Evolutionary conservation across 2,113 vertebrate species (phyloP).

Genomic region (Carassius gibelio): DNA sequence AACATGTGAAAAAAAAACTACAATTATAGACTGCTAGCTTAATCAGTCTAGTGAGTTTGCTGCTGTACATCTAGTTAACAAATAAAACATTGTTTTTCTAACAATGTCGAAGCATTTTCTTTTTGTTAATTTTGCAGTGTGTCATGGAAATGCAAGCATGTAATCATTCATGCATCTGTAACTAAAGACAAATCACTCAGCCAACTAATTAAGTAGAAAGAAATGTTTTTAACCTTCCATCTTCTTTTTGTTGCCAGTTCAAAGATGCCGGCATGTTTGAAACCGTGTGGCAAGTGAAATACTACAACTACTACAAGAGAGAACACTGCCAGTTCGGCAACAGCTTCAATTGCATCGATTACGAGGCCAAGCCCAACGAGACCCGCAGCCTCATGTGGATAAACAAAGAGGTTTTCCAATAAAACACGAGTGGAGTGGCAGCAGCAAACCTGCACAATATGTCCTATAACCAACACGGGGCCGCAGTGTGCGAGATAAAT

Average conservation of each 20-base stretch:
- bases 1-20: too few relatives aligned
- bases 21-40: too few relatives aligned
- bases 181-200: not conserved
- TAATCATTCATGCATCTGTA: not conserved
- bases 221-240: not conserved
- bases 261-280: slow-evolving; percentile 90
- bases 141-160: not conserved
- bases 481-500: slow-evolving; percentile 20
- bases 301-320: slow-evolving; percentile 98
- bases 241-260: slow-evolving; percentile 75
- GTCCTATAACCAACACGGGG: slow-evolving; percentile 50
- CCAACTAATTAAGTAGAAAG: not conserved
- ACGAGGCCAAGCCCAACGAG: slow-evolving; percentile 96
- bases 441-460: slow-evolving; percentile 10
- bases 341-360: slow-evolving; percentile 91
- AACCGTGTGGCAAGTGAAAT: slow-evolving; percentile 96
- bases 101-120: too few relatives aligned
- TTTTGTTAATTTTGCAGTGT: too few relatives aligned
- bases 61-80: too few relatives aligned
- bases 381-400: slow-evolving; percentile 98
- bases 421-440: slow-evolving; percentile 60
- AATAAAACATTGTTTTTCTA: too few relatives aligned
- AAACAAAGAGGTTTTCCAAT: slow-evolving; percentile 96
- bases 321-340: slow-evolving; percentile 97
- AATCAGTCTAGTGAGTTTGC: too few relatives aligned